These are phyloP conservation scores for Cryptoprocta ferox DNA, from an alignment of 2,797 vertebrate species.

Conservation along the genomic window DNA sequence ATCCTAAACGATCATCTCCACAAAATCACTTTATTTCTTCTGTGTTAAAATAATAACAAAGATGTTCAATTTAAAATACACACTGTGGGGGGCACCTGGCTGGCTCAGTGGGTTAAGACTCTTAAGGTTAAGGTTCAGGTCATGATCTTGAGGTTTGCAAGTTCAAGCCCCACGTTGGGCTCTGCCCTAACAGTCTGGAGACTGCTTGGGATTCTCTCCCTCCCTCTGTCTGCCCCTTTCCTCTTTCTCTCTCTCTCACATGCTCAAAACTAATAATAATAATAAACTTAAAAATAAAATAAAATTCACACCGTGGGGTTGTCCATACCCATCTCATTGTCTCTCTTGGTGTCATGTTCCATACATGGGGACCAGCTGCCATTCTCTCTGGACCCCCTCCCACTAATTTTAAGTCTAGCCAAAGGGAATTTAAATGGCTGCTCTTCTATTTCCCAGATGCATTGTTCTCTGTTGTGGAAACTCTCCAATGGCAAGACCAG, in stretches of 20 bases:
- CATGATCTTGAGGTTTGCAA: no score
- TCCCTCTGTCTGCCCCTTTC: no score
- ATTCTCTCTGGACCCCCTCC: neutral
- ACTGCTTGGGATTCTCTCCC: no score
- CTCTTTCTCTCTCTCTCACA: no score
- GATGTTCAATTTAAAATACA: neutral
- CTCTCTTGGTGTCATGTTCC: neutral
- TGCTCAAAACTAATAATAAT: no score
- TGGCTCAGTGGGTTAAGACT: no score
- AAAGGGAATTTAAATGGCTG: neutral
- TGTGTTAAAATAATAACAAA: neutral
- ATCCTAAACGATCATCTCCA: neutral
- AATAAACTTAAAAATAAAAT: no score
- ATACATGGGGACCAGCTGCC: neutral
- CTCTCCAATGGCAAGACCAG: neutral
- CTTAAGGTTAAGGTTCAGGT: no score
- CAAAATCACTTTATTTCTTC: neutral
- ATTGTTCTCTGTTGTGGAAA: neutral
- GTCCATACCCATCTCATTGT: no score
- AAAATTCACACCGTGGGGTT: neutral
- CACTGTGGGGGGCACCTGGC: neutral
- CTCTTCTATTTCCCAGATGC: neutral
- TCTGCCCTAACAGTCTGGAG: no score
- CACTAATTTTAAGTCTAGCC: neutral
- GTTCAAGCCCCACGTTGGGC: no score